Evolutionary conservation across 2,888 invertebrate genomes (phyloP).

Genomic region (Pollenia labialis): DNA sequence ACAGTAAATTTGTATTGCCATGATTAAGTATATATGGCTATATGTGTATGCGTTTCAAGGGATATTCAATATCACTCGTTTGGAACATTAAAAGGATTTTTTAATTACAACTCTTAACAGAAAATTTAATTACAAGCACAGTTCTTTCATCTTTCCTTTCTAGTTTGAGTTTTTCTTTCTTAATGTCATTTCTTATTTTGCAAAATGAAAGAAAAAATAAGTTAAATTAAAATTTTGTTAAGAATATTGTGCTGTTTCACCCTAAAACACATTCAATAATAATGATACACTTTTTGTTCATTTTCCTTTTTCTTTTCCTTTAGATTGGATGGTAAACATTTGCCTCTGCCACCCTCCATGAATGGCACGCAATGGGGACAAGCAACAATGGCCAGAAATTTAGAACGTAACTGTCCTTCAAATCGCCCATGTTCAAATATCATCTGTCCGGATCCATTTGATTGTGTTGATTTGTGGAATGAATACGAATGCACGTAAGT

Average conservation of each 20-base stretch:
- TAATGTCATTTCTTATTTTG: background rate
- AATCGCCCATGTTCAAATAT: slow-evolving; percentile 97
- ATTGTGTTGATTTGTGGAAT: slow-evolving; percentile 98
- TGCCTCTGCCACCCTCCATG: slow-evolving; percentile 96
- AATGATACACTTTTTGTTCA: slow-evolving; percentile 11
- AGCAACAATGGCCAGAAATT: slow-evolving; percentile 95
- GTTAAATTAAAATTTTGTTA: background rate
- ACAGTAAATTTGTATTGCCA: too few relatives aligned
- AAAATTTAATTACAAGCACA: background rate
- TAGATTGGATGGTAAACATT: slow-evolving; percentile 95
- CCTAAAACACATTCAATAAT: background rate
- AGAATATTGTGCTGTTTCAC: background rate
- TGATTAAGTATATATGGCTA: background rate
- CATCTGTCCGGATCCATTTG: slow-evolving; percentile 96
- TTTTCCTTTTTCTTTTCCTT: background rate
- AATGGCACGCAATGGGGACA: slow-evolving; percentile 98
- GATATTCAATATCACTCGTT: slow-evolving; percentile 1
- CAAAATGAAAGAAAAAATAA: background rate
- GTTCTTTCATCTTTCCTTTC: background rate
- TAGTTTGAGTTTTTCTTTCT: background rate
- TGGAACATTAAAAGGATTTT: slow-evolving; percentile 43
- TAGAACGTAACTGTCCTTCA: slow-evolving; percentile 96
- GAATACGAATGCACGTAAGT: slow-evolving; percentile 99
- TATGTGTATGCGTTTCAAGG: background rate
- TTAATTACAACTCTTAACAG: slow-evolving; percentile 36